Base-by-base conservation (phyloP, 2,113 vertebrate species). In the Herpetotheres cachinnans region DNA sequence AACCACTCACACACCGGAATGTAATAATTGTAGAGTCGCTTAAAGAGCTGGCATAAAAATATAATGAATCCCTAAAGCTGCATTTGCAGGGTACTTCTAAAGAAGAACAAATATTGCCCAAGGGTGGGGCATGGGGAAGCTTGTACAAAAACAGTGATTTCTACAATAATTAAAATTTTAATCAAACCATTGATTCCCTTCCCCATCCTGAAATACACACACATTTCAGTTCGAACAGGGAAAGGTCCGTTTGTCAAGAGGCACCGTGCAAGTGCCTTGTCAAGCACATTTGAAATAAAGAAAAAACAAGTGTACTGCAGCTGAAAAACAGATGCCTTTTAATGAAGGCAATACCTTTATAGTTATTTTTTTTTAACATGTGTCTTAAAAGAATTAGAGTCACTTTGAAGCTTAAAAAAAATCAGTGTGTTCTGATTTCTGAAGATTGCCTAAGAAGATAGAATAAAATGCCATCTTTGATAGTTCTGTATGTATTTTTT, bases 81-180 rank as follows among this genome's bases (percentile, higher is more conserved):
- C 55, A 49, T 87, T 96, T 93, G 11, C 58, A 86, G 52, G 34
- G 17, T 36, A 59, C 44, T 97, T 96, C 88, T 47, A 71, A 86
- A 63, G 67, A 93, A n/a, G 95, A 97, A 89, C 56, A 92, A 95
- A 93, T 87, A 95, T 65, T 96, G 56, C 93, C 74, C 92, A 95
- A 54, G 63, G 63, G 34, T 77, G 46, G 32, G 70, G 74, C 58
- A 87, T 2, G 3, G 7, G 46, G 29, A 89, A 82, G 16, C 59
- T 83, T 82, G 56, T 63, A 86, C 47, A 89, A 86, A 96, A 85
- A 14, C 67, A 84, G 62, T 27, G 54, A 73, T 77, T 95, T 94
- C 90, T 81, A 32, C 18, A 91, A 87, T 95, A 94, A 93, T 94
- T 91, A 95, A 79, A 90, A 94, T 86, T 95, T 90, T 94, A 85